A percentile compares a stretch with the other conserved stretches of the same genome.
Evolutionary conservation across 2,113 vertebrate species (phyloP).

Genomic region (Trogon surrucura): DNA sequence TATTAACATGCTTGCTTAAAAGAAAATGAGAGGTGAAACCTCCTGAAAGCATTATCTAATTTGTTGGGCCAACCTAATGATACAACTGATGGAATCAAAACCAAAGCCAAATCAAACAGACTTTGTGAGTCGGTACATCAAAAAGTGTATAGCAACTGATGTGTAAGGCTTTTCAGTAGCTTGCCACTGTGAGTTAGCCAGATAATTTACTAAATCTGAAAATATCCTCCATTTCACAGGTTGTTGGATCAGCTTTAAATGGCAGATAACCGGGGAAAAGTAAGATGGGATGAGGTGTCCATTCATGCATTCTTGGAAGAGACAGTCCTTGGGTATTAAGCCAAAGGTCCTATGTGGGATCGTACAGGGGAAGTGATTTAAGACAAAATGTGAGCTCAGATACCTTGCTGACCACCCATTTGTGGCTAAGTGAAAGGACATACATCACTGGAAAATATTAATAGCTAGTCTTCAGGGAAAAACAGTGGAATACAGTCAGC

Average conservation of each 20-base stretch:
- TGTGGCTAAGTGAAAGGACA: conserved; percentile 59
- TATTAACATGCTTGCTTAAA: neutral
- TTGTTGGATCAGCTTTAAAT: neutral
- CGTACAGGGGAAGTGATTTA: neutral
- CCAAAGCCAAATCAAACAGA: neutral
- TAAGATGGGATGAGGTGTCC: neutral
- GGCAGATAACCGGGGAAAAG: neutral
- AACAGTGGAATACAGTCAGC: conserved; percentile 46
- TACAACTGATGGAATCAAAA: neutral
- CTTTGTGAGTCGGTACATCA: neutral
- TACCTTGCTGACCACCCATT: conserved; percentile 59
- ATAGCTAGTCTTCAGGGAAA: conserved; percentile 63
- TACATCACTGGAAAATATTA: conserved; percentile 62
- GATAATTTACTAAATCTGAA: conserved; percentile 7
- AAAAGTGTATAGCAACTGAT: neutral
- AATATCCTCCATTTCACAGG: neutral
- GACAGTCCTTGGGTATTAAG: neutral
- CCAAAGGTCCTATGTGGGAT: neutral
- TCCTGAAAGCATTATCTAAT: neutral
- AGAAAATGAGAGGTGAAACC: neutral
- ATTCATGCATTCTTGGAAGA: neutral
- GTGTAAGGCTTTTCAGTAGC: neutral
- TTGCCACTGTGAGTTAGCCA: neutral
- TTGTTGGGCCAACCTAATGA: neutral
- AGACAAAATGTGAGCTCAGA: neutral